Base-by-base conservation (phyloP, 2,113 vertebrate genomes). In the Austrofundulus limnaeus region DNA sequence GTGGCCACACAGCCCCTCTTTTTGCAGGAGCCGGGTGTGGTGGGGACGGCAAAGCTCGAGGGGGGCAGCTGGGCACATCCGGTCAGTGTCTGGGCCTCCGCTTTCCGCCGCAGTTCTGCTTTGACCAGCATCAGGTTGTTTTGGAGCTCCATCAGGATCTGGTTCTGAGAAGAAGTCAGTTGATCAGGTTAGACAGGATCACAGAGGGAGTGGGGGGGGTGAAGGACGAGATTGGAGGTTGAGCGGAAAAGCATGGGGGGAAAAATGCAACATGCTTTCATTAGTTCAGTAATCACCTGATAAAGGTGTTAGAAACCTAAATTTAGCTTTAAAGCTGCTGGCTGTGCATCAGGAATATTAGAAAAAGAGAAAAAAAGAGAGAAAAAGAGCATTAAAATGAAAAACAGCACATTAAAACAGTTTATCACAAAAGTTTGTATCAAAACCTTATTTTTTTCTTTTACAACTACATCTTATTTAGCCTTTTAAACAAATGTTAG, bases 141-240 rank as follows among this genome's bases (percentile, higher is more conserved):
- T 80, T 98, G 96, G 24, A 99, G 93, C 82, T 99, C 96, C 85
- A 93, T 91, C 78, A 98, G 80, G 15, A 95, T 94, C 83, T 98
- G 96, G 85, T 94, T 95, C 97, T 99, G 85, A 78, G 81, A 83
- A 74, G 51, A 50, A 80, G 81, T 85, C 24, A 81, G 80, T 80
- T 5, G 41, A 66, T 28, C 79, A 75, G 78, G 89, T 89, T 89
- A 90, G 70, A 72, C 11, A 2, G 61, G 65, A 45, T 42, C 66
- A 38, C 50, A 69, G 68, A 17, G 25, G 52, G 42, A 15, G 28
- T 46, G 42, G 53, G 54, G 61, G 70, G 47, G 66, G 55, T 50
- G 24, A 70, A 37, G 58, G 42, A 47, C 91, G 37, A 64, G 46
- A 58, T 48, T 47, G 52, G 91, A 77, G 25, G 47, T 53, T 12